Evolutionary conservation across 1,140 invertebrate genomes (phyloP), one percentile per base, ranked within the genome.

Genomic region (Epicauta chinensis): DNA sequence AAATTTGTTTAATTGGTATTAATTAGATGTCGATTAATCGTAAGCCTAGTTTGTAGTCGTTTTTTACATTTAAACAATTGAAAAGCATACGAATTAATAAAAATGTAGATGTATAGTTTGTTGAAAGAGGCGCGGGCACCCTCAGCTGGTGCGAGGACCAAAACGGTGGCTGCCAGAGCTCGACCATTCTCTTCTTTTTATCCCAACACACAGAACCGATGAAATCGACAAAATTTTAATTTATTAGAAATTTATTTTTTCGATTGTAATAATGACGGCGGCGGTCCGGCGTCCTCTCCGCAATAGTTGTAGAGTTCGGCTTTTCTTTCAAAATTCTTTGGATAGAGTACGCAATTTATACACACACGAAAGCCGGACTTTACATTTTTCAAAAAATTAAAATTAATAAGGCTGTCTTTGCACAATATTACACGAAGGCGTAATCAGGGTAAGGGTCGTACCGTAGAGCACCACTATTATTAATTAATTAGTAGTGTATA

Each of bases 141-240:
- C 45, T 58, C 55, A 66, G 67, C 67, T 69, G 67, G 67, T 69
- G 66, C 62, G 67, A 68, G 67, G 67, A 69, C 67, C 67, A 69
- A 23, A 68, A 58, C 46, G 60, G 56, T 66, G 63, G 62, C 65
- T 68, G 63, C 62, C 62, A 65, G 58, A 63, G 61, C 62, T 66
- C 64, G 62, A 66, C 62, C 60, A 60, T 62, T 60, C 34, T 41
- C 50, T 44, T 54, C 46, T 37, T 30, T 46, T 35, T 53, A 32
- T 37, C 12, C 49, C 12, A 34, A 34, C 14, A 12, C 37, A 13
- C 3, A 7, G 16, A 3, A 12, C 41, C 31, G 42, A 44, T 45
- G 13, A 13, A 47, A 47, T 37, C 9, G 38, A 49, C 17, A 38
- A 23, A 23, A 3, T 23, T 23, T 5, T 23, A 23, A 23, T 23